A percentile compares a stretch with the other conserved stretches of the same genome.
Conservation (phyloP, 2,888 invertebrate genomes). For the Athalia rosae region DNA sequence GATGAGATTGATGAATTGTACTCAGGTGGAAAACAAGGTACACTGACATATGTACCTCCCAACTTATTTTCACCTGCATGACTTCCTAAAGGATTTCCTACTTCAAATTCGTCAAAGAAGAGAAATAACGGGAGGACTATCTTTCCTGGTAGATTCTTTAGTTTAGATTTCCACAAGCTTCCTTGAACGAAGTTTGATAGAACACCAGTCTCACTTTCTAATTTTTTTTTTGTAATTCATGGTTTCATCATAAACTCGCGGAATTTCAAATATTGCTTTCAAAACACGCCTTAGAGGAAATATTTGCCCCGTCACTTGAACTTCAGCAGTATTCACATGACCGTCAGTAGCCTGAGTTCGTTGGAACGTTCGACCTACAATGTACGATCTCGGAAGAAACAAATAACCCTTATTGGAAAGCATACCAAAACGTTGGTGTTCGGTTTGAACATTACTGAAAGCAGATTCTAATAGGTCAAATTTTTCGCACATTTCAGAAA, state of each 20-base stretch:
- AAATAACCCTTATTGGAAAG: slow-evolving; percentile 12
- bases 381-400: slow-evolving; percentile 9
- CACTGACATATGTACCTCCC: slow-evolving; percentile 52
- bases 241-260: slow-evolving; percentile 42
- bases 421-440: slow-evolving; percentile 11
- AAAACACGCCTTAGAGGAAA: slow-evolving; percentile 45
- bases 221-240: slow-evolving; percentile 35
- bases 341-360: slow-evolving; percentile 15
- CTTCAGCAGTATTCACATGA: slow-evolving; percentile 6
- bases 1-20: slow-evolving; percentile 50
- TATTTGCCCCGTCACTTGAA: not conserved
- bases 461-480: not conserved
- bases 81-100: slow-evolving; percentile 53
- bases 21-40: slow-evolving; percentile 51
- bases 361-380: slow-evolving; percentile 17
- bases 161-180: slow-evolving; percentile 45
- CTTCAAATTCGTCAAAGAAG: slow-evolving; percentile 55
- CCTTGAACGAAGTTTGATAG: slow-evolving; percentile 47
- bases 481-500: slow-evolving; percentile 11
- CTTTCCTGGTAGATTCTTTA: slow-evolving; percentile 27
- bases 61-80: slow-evolving; percentile 54
- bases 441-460: not conserved
- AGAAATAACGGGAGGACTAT: slow-evolving; percentile 46
- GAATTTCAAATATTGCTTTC: slow-evolving; percentile 46
- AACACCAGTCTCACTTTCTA: slow-evolving; percentile 32